Conservation (phyloP, 2,888 invertebrate species). For the Harmothoe impar region DNA sequence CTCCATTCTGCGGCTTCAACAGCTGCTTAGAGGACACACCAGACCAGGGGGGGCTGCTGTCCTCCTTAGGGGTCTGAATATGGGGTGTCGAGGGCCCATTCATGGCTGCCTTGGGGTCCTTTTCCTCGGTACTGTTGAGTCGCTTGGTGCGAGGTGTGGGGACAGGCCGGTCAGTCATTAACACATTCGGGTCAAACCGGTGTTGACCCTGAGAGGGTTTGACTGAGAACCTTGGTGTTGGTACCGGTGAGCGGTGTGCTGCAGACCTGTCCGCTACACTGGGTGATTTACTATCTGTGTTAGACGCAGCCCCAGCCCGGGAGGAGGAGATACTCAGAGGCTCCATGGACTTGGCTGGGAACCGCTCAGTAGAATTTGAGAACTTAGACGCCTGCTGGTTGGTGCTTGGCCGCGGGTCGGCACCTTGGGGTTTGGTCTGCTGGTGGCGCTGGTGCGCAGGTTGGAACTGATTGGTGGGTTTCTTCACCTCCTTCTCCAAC, state of each 20-base stretch:
- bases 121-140: neutral
- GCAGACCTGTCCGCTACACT: neutral
- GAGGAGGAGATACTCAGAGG: constrained; percentile 11
- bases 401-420: neutral
- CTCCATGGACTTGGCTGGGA: neutral
- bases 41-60: neutral
- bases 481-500: neutral
- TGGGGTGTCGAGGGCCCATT: neutral
- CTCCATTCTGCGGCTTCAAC: constrained; percentile 25
- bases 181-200: neutral
- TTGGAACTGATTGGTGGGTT: neutral
- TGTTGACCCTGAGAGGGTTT: neutral
- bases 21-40: constrained; percentile 20
- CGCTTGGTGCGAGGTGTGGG: neutral
- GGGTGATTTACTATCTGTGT: neutral
- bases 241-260: neutral
- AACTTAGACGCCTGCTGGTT: neutral
- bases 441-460: neutral
- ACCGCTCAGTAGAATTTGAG: neutral
- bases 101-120: neutral
- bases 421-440: neutral
- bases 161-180: neutral
- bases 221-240: constrained; percentile 1
- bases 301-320: neutral
- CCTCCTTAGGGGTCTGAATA: neutral